Evolutionary conservation across 1,140 invertebrate species (phyloP).

Genomic region (Psix sp.): DNA sequence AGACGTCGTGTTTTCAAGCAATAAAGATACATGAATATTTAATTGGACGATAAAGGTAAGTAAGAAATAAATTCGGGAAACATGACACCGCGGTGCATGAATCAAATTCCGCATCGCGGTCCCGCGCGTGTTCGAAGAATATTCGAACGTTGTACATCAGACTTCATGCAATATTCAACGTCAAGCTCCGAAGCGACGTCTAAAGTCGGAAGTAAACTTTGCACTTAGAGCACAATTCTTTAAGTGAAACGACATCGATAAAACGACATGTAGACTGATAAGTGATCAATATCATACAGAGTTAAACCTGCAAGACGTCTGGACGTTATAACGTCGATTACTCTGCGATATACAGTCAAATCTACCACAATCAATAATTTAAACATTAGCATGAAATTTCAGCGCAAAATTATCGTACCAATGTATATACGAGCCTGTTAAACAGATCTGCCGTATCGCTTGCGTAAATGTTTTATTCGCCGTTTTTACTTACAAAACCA

Average conservation of each 20-base stretch:
- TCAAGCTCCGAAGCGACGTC: conserved; percentile 38
- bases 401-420: conserved; percentile 29
- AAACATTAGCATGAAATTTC: conserved; percentile 24
- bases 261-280: conserved; percentile 55
- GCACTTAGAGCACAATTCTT: conserved; percentile 57
- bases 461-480: conserved; percentile 13
- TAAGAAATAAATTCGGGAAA: conserved; percentile 34
- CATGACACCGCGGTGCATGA: conserved; percentile 35
- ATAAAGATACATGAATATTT: conserved; percentile 36
- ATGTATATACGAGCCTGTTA: conserved; percentile 14
- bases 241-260: conserved; percentile 56
- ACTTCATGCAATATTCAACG: conserved; percentile 56
- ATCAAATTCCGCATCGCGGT: conserved; percentile 23
- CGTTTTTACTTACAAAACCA: conserved; percentile 6
- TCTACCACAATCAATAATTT: conserved; percentile 41
- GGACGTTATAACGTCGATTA: conserved; percentile 42
- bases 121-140: conserved; percentile 35
- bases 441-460: conserved; percentile 19
- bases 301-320: conserved; percentile 49
- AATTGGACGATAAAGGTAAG: conserved; percentile 38
- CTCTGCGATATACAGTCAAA: conserved; percentile 40
- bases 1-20: conserved; percentile 13
- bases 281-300: conserved; percentile 52
- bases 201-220: conserved; percentile 58
- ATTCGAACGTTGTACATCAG: conserved; percentile 51